Evolutionary conservation across 2,888 invertebrate species (phyloP), one percentile per base, ranked within the genome.

Genomic region (Anarsia innoxiella): DNA sequence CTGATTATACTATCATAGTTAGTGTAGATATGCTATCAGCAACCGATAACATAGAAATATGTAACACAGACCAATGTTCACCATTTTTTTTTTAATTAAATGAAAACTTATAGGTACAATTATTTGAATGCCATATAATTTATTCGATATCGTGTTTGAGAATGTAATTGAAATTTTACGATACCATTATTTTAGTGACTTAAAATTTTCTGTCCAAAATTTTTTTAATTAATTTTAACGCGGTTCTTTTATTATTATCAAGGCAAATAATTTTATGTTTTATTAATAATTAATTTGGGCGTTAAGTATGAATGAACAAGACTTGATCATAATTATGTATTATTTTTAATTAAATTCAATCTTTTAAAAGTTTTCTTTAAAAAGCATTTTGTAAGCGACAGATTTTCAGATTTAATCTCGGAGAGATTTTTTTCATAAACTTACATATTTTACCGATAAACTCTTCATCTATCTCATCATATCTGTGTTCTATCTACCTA

Each of bases 71-170:
- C n/a, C n/a, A n/a, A n/a, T n/a, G n/a, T n/a, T n/a, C n/a, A n/a
- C n/a, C n/a, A n/a, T n/a, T n/a, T n/a, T n/a, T n/a, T n/a, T n/a
- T n/a, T n/a, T n/a, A n/a, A n/a, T n/a, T n/a, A n/a, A n/a, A n/a
- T n/a, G n/a, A n/a, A n/a, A n/a, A n/a, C n/a, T n/a, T n/a, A n/a
- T 14, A 51, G 58, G 56, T 63, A 67, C 60, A 68, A 62, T 49
- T 45, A 51, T 11, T n/a, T n/a, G n/a, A 51, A 56, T 67, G 76
- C 75, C 75, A 75, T 75, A 72, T 53, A n/a, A n/a, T n/a, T n/a
- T n/a, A n/a, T n/a, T n/a, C n/a, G n/a, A n/a, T n/a, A n/a, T n/a
- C n/a, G n/a, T n/a, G n/a, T n/a, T n/a, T n/a, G n/a, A n/a, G n/a
- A n/a, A n/a, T n/a, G n/a, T n/a, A n/a, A n/a, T n/a, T n/a, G n/a